Evolutionary conservation across 2,888 invertebrate species (phyloP).

Genomic region (Agrochola macilenta): DNA sequence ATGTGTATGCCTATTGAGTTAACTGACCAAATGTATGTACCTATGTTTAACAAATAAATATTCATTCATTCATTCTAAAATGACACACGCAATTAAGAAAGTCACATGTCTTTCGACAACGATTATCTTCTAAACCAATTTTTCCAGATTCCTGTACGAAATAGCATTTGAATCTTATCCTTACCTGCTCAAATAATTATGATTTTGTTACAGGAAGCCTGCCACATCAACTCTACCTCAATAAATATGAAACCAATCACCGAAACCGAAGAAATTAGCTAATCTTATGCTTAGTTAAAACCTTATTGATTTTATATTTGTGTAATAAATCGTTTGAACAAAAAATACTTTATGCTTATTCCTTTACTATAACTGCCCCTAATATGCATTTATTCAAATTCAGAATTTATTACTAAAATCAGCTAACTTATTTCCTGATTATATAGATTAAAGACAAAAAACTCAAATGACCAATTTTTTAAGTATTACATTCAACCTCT

Average conservation of each 20-base stretch:
- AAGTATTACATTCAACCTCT: constrained; percentile 2
- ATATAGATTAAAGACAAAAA: no score
- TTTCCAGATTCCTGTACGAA: background rate
- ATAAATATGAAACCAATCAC: constrained; percentile 84
- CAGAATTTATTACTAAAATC: background rate
- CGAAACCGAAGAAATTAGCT: constrained; percentile 80
- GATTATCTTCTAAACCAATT: background rate
- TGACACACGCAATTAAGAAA: background rate
- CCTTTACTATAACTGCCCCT: background rate
- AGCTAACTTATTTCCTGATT: background rate
- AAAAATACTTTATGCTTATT: background rate
- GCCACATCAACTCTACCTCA: constrained; percentile 74
- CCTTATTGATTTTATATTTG: constrained; percentile 41
- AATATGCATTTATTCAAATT: background rate
- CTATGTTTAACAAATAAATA: no score
- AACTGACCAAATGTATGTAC: no score
- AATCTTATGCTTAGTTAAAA: constrained; percentile 48
- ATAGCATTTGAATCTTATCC: background rate
- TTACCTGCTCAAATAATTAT: background rate
- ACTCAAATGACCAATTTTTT: background rate
- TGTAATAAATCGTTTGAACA: constrained; percentile 52
- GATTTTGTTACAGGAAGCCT: constrained; percentile 75
- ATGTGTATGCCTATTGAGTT: no score
- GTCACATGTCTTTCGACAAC: background rate
- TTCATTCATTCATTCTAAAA: no score